Conservation (phyloP, 2,888 invertebrate genomes). For the Sinodicranocentrus sp. region DNA sequence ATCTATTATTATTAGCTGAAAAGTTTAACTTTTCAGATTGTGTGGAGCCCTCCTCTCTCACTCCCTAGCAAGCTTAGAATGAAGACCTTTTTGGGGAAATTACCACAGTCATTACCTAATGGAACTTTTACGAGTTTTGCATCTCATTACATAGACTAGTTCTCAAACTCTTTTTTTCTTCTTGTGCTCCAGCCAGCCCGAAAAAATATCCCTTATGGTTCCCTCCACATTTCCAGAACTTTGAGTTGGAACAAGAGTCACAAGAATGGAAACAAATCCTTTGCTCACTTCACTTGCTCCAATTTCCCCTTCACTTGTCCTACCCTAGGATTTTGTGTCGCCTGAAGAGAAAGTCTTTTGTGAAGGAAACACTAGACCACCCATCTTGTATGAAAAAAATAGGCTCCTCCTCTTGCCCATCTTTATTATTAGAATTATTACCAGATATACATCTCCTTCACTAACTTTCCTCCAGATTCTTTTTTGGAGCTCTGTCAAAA, state of each 20-base stretch:
- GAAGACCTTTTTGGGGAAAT: conserved; percentile 59
- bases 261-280: conserved; percentile 8
- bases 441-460: background rate
- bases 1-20: conserved; percentile 33
- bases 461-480: background rate
- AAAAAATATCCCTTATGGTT: conserved; percentile 2
- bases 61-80: conserved; percentile 9
- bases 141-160: conserved; percentile 64
- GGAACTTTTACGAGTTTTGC: conserved; percentile 71
- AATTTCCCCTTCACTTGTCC: conserved; percentile 25
- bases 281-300: conserved; percentile 20
- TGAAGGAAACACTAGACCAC: too few relatives aligned
- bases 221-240: conserved; percentile 12
- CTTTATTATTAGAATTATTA: conserved; percentile 14
- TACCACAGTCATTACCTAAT: conserved; percentile 70
- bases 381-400: background rate
- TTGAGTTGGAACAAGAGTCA: conserved; percentile 18
- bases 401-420: background rate
- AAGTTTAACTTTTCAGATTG: conserved; percentile 40
- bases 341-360: too few relatives aligned
- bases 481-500: conserved; percentile 37
- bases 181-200: conserved; percentile 3
- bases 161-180: conserved; percentile 15
- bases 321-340: background rate
- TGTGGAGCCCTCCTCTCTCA: background rate